Base-by-base conservation (phyloP, 2,888 invertebrate genomes). In the Euplagia quadripunctaria region DNA sequence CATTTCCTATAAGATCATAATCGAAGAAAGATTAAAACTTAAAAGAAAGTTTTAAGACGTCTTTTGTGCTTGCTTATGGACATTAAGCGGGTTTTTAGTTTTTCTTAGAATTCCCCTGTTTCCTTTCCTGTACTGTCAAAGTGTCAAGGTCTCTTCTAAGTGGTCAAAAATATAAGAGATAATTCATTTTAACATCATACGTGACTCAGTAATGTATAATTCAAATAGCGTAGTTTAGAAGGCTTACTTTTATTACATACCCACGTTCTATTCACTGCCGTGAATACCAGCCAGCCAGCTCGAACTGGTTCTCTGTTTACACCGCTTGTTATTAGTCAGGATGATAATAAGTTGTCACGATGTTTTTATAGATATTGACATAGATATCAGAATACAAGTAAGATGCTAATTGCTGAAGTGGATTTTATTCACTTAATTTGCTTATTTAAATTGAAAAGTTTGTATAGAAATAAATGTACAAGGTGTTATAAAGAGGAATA, bases 291-390 rank as follows among this genome's bases (percentile, higher is more conserved):
- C 58, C 20, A 58, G 31, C 55, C 65, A 65, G 74, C 17, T 71
- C 8, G 0, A 51, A 65, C 74, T 42, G 17, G 74, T 65, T 74
- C 16, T 71, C 51, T 65, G 43, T 71, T 71, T 43, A 71, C 71
- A 12, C 68, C 14, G 61, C 3, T 31, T 20, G 17, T 71, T 69
- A 72, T 69, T 16, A 20, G n/a, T 3, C 41, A 12, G 42, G 20
- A 14, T 66, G 69, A 65, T 75, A 75, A 72, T 72, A 16, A 52
- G 31, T 69, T 61, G 72, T 72, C 75, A 72, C 75, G 75, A 75
- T 66, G 31, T 69, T 64, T 14, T 64, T 6, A 61, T 64, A 31
- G 11, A 1, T 64, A 65, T 64, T 42, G 64, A 42, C 63, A n/a
- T 66, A 70, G 52, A 70, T 63, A 66, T 69, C 69, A 52, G 51